Base-by-base conservation (phyloP, 53 echinoderm and acorn worm genomes). In the Crossaster papposus region DNA sequence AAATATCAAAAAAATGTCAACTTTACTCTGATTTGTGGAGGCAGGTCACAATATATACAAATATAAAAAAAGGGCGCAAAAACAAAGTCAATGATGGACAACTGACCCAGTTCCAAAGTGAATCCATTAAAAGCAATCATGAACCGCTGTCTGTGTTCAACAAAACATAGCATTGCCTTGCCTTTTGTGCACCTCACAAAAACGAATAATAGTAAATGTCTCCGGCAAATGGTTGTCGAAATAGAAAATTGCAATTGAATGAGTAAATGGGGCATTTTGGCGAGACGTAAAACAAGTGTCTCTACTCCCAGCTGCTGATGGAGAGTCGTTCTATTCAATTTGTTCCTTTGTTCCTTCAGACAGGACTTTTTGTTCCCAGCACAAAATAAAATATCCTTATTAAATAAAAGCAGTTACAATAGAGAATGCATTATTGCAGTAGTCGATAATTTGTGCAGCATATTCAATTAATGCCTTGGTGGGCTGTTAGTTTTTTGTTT, bases 31-130 rank as follows among this genome's bases (percentile, higher is more conserved):
- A n/a, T 58, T 0, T 62, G 4, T 22, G 31, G 18, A 14, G 2
- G 20, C 13, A 13, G 35, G 15, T 17, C 81, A 58, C 31, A 20
- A 20, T 18, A 26, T 65, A 68, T 35, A 15, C 62, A 74, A 77
- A n/a, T 14, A 18, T 63, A 33, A 36, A 77, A 87, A 55, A 87
- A 87, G 87, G 75, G 55, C 76, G 58, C 24, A 63, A 34, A 77
- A 63, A 87, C 87, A 87, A 87, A 80, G 58, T 55, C 80, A 80
- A 55, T 55, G 80, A n/a, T 54, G 80, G 58, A 14, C 37, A 36
- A 58, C 77, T 87, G 87, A 76, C 87, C 87, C 62, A 87, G 87
- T 87, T 87, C 77, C 38, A 85, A 72, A 72, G 17, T 50, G 72
- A 71, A 72, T 52, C 85, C 85, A 72, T 72, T 64, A 72, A 72